These are phyloP conservation scores for Ischnus inquisitorius DNA, from an alignment of 2,888 invertebrate genomes.

Conservation along the genomic window DNA sequence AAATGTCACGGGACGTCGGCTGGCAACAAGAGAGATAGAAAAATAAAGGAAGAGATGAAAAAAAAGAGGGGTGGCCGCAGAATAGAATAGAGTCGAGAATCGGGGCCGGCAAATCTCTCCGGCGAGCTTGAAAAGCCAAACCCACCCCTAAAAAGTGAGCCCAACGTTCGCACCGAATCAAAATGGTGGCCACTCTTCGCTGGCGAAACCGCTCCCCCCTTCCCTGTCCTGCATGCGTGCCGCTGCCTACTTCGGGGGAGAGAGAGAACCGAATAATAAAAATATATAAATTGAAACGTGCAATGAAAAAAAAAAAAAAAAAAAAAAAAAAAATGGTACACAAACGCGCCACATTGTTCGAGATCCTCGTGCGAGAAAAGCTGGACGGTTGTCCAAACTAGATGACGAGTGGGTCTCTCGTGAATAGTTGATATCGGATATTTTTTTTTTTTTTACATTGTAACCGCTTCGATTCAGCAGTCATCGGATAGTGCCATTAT, in stretches of 20 bases:
- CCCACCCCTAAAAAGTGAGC: slow-evolving; percentile 80
- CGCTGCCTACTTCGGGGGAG: background rate
- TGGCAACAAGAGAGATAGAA: slow-evolving; percentile 49
- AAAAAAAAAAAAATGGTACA: slow-evolving; percentile 32
- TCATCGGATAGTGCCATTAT: slow-evolving; percentile 12
- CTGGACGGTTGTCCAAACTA: background rate
- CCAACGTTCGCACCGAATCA: slow-evolving; percentile 77
- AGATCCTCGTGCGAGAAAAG: slow-evolving; percentile 39
- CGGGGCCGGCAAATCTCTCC: slow-evolving; percentile 70
- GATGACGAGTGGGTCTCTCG: background rate
- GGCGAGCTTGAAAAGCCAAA: slow-evolving; percentile 73
- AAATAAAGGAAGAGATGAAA: background rate
- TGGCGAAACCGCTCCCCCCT: slow-evolving; percentile 1
- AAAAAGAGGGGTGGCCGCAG: slow-evolving; percentile 73
- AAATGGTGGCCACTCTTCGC: slow-evolving; percentile 77
- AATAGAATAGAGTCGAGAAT: slow-evolving; percentile 36
- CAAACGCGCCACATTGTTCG: slow-evolving; percentile 58
- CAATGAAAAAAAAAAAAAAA: slow-evolving; percentile 48
- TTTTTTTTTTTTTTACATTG: slow-evolving; percentile 43
- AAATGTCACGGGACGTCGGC: slow-evolving; percentile 78
- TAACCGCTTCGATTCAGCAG: slow-evolving; percentile 39
- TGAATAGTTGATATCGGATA: background rate
- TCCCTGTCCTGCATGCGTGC: slow-evolving; percentile 2
- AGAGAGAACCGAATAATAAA: slow-evolving; percentile 43
- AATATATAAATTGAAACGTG: slow-evolving; percentile 41